A percentile compares a stretch with the other conserved stretches of the same genome.
Conservation (phyloP, 1,140 invertebrate genomes). For the Rhizoglyphus robini region DNA sequence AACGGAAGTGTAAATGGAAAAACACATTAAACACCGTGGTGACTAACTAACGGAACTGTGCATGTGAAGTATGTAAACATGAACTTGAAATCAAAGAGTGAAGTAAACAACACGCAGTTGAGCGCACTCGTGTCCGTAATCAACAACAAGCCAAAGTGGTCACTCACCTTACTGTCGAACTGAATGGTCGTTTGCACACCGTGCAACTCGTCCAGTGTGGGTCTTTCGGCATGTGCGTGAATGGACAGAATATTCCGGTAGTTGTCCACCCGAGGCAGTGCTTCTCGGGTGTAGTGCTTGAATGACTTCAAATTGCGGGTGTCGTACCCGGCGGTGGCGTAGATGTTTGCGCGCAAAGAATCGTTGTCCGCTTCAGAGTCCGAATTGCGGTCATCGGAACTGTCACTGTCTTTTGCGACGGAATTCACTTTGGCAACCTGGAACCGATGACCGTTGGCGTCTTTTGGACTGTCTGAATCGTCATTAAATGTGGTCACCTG, state of each 20-base stretch:
- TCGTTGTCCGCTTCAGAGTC: constrained; percentile 16
- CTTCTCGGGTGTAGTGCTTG: constrained; percentile 78
- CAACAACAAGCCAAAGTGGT: not conserved
- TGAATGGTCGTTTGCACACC: constrained; percentile 36
- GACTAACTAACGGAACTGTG: no score
- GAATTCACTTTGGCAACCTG: constrained; percentile 33
- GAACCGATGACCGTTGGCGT: constrained; percentile 27
- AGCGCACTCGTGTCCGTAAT: no score
- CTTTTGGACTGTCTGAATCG: not conserved
- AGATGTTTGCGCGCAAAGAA: not conserved
- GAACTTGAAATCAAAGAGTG: not conserved
- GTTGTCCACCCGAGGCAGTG: constrained; percentile 75
- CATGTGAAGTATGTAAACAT: not conserved
- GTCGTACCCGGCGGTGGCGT: constrained; percentile 40
- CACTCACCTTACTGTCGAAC: constrained; percentile 24
- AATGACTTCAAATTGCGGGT: constrained; percentile 63
- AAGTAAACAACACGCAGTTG: no score
- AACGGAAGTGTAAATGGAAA: not conserved
- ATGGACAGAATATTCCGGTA: constrained; percentile 79
- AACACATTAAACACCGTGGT: not conserved
- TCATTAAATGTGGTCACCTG: not conserved
- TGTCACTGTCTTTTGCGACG: not conserved
- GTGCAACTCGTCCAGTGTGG: constrained; percentile 82
- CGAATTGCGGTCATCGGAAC: constrained; percentile 17
- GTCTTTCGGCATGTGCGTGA: constrained; percentile 69